These are phyloP conservation scores for Ctenosaura bakeri DNA, from an alignment of 2,797 vertebrate species.

Conservation along the genomic window DNA sequence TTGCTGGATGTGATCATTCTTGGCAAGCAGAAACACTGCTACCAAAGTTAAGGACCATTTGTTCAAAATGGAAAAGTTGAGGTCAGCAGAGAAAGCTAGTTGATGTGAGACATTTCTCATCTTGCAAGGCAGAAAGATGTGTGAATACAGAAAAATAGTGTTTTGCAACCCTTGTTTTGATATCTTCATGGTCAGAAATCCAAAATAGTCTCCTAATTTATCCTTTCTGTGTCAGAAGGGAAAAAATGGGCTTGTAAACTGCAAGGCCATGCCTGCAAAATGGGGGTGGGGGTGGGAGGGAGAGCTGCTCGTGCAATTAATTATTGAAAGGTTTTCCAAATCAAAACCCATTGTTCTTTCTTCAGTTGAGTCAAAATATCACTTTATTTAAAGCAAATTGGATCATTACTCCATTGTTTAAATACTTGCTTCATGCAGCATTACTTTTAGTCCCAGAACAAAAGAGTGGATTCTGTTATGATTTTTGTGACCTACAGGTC, in stretches of 20 bases:
- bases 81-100: accelerated
- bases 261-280: conserved; percentile 19
- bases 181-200: conserved; percentile 53
- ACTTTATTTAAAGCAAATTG: conserved; percentile 18
- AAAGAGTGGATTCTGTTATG: neutral
- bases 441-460: neutral
- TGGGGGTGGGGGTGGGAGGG: neutral
- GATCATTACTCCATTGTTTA: neutral
- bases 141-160: conserved; percentile 28
- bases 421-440: neutral
- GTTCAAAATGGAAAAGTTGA: neutral
- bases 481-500: neutral
- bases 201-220: conserved; percentile 64
- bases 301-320: neutral
- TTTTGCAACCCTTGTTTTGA: conserved; percentile 49
- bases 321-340: neutral
- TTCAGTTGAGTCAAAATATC: conserved; percentile 24
- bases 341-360: neutral
- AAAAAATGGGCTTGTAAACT: conserved; percentile 29
- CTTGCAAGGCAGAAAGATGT: conserved; percentile 10
- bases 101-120: neutral
- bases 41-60: neutral
- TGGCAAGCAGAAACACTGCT: neutral
- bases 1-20: neutral
- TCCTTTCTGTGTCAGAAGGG: conserved; percentile 61